phyloP scores from a whole-genome alignment of 1,140 invertebrate species.

The Pseudomyrmex concolor region DNA sequence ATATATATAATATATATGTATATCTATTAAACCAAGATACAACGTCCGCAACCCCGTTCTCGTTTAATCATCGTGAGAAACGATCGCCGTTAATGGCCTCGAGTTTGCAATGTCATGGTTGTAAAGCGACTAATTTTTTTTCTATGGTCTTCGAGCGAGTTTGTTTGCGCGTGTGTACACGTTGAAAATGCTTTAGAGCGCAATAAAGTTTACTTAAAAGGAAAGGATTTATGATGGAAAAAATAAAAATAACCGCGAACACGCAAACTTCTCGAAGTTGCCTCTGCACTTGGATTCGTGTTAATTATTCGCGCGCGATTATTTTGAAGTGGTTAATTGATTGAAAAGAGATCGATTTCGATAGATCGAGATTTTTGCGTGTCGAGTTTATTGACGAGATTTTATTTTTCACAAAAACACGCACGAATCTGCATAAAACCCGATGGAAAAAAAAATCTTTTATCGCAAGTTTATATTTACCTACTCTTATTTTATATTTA shows the following conservation, averaged over 20 bases:
- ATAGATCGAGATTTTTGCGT: not conserved
- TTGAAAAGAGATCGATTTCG: not conserved
- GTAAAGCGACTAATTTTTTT: conserved; percentile 17
- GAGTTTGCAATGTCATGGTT: conserved; percentile 19
- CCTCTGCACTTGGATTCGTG: not conserved
- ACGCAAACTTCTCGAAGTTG: conserved; percentile 3
- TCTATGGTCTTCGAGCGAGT: not conserved
- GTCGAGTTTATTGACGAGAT: not conserved
- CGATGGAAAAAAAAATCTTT: no score
- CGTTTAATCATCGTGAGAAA: conserved; percentile 10
- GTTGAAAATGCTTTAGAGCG: conserved; percentile 12
- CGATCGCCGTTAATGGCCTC: not conserved
- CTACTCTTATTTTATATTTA: no score
- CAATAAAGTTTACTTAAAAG: not conserved
- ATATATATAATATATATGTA: no score
- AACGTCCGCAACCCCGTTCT: not conserved
- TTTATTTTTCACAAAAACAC: no score
- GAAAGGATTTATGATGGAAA: conserved; percentile 6
- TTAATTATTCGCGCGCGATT: conserved; percentile 9
- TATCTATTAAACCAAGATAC: conserved; percentile 13
- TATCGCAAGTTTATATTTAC: no score
- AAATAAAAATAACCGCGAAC: not conserved
- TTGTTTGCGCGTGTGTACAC: not conserved
- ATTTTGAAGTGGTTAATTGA: not conserved
- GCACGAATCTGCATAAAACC: no score